Base-by-base conservation (phyloP, 92 coral and sea anemone genomes). In the Porites divaricata region DNA sequence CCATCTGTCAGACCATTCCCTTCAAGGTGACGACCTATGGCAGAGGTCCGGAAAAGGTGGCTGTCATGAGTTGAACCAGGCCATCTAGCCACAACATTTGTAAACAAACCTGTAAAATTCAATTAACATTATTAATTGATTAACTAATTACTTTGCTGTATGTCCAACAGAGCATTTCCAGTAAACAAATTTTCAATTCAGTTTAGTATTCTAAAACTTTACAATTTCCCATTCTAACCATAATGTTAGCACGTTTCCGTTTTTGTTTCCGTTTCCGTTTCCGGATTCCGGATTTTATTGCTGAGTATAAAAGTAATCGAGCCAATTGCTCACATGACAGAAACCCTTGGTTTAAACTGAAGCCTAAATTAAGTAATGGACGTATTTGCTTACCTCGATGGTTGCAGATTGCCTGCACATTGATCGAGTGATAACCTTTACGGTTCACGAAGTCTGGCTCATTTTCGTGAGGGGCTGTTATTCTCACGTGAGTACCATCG, bases 81-180 rank as follows among this genome's bases (percentile, higher is more conserved):
- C 94, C 96, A 93, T 51, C 85, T 74, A 74, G 92, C 92, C 25
- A 93, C 94, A 75, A 89, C 70, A 75, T 90, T 93, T 62, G 94
- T 93, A 79, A 93, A 90, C 67, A 81, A 9, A 17, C 83, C 83
- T 78, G 61, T 73, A 78, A 78, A 78, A 63, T 65, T 35, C 25
- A 20, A 59, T 79, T 72, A 45, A 20, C 58, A 54, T 56, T 22
- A 68, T 68, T 13, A 48, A 11, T 9, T 9, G 58, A 56, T 23
- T 14, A 21, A 22, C 48, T 51, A 71, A 24, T 56, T 56, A 25
- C 28, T 16, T 19, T 66, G 41, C 41, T 28, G 5, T 11, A 66
- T 20, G 41, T 26, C 21, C 13, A 25, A 25, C 16, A 16, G 19
- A 68, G 51, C 49, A 25, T 68, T 68, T 10, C 2, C 17, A 25